Base-by-base conservation (phyloP, 2,113 vertebrate genomes). In the Syngnathus typhle region DNA sequence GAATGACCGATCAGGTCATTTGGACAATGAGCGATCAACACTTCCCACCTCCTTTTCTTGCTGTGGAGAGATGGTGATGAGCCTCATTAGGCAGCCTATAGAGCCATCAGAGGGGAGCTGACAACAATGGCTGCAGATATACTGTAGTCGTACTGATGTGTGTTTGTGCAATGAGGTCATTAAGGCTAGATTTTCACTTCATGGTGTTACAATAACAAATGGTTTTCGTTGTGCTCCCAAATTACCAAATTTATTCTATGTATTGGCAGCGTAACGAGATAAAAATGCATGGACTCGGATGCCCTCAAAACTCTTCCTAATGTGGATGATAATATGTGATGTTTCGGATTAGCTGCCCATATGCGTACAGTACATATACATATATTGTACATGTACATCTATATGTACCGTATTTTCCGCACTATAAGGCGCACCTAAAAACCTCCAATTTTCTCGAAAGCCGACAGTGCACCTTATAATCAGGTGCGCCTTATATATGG, bases 71-170 rank as follows among this genome's bases (percentile, higher is more conserved):
- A 80, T 82, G 66, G 68, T 55, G 72, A 71, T 59, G 61, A 43
- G 81, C 73, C 78, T 82, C 82, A 86, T 86, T 84, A 83, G 72
- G 47, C 67, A 74, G 60, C 73, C 58, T 60, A 81, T 37, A 77
- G 72, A 79, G 67, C 71, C 66, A 68, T 72, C 70, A 67, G 75
- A 80, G 39, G 32, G 61, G 27, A 52, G 59, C 73, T 68, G 70
- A 71, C 77, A 72, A 73, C 71, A 65, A 27, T n/a, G 59, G 66
- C 55, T 66, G 69, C 51, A 60, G 69, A 75, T 64, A 68, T 59
- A 77, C 70, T 46, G 38, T 39, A 23, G 38, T 61, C 12, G 63
- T 36, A 51, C 69, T 54, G 44, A 10, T 64, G 39, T n/a, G 23
- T 62, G 47, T 71, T 67, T 65, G 39, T 61, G 23, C 7, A 41